These are phyloP conservation scores for Odontomyia ornata DNA, from an alignment of 2,888 invertebrate species.

Conservation along the genomic window DNA sequence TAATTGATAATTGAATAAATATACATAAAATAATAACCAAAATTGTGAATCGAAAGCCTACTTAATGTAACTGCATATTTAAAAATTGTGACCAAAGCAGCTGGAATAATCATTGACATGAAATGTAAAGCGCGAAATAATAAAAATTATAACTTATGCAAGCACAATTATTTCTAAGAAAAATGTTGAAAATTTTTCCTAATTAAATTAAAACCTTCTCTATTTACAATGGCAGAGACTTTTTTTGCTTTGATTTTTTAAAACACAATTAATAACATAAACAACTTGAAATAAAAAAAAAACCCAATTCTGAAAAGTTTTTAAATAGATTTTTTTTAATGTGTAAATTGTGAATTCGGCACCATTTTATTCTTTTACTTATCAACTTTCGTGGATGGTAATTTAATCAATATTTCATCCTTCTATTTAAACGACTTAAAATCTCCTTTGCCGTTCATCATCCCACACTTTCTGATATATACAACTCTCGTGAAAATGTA, in stretches of 20 bases:
- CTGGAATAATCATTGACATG: no score
- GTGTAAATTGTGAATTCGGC: conserved; percentile 33
- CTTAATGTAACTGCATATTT: no score
- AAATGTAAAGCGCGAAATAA: no score
- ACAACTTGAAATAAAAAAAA: background rate
- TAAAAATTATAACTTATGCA: no score
- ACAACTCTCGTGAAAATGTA: conserved; percentile 20
- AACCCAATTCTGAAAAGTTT: background rate
- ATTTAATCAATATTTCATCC: background rate
- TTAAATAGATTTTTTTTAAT: background rate
- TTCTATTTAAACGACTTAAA: background rate
- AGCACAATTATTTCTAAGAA: background rate
- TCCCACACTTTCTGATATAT: background rate
- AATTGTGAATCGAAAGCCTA: no score
- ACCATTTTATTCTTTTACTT: conserved; percentile 25
- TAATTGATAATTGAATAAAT: no score
- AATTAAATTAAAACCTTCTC: background rate
- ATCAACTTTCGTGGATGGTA: background rate
- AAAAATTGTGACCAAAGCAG: no score
- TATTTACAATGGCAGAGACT: background rate
- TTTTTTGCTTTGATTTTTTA: background rate
- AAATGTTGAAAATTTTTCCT: background rate
- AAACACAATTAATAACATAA: background rate
- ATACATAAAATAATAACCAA: no score
- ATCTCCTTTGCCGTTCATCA: background rate